phyloP scores from a whole-genome alignment of 1,140 invertebrate genomes.

The Zophobas morio region DNA sequence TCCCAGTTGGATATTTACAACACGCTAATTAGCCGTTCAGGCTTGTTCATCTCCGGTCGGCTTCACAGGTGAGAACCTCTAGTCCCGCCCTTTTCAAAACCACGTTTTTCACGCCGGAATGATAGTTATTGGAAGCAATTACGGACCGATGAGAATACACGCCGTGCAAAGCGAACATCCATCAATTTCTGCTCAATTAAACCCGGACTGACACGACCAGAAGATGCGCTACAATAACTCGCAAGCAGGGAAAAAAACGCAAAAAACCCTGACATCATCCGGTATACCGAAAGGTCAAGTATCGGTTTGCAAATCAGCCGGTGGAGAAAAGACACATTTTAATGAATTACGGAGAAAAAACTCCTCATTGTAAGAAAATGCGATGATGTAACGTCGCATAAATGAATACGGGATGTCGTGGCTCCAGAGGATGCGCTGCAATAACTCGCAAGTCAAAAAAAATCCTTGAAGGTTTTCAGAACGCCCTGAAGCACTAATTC shows the following conservation, averaged over 20 bases:
- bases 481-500: no score
- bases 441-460: no score
- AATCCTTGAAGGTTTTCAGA: no score
- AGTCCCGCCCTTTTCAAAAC: neutral
- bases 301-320: no score
- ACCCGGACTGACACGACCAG: conserved; percentile 7
- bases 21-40: no score
- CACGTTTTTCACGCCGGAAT: conserved; percentile 11
- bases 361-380: neutral
- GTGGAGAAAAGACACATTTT: no score
- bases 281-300: neutral
- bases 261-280: neutral
- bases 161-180: conserved; percentile 20
- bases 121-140: conserved; percentile 35
- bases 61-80: conserved; percentile 3
- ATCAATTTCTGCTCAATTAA: conserved; percentile 42
- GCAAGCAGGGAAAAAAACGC: neutral
- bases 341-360: neutral
- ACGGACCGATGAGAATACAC: conserved; percentile 23
- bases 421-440: no score
- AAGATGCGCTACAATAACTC: neutral
- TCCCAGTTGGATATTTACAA: no score
- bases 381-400: no score
- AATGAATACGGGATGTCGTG: no score
- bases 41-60: neutral